Percentiles rank a stretch among this genome's conserved stretches.
Evolutionary conservation across 2,888 invertebrate species (phyloP).

Genomic region (Eurytoma californica): DNA sequence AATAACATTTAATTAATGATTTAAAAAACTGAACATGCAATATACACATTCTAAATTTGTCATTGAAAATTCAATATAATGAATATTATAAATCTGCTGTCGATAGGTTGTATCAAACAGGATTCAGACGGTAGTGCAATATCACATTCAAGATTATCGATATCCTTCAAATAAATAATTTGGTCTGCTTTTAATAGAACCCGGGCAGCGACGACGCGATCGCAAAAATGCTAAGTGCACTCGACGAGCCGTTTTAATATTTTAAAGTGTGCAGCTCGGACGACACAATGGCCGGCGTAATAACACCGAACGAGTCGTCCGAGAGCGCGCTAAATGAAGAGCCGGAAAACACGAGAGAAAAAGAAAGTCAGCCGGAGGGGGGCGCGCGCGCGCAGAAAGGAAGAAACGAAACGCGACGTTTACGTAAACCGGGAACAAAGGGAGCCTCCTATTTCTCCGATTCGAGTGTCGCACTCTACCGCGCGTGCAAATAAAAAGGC

Average conservation of each 20-base stretch:
- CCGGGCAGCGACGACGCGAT: background rate
- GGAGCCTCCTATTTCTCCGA: slow-evolving; percentile 30
- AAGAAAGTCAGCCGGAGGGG: background rate
- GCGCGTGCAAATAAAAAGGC: background rate
- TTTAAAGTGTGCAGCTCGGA: slow-evolving; percentile 22
- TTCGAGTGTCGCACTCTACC: slow-evolving; percentile 20
- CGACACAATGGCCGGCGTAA: slow-evolving; percentile 17
- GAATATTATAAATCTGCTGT: too few species aligned
- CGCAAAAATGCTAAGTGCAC: background rate
- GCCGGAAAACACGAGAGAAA: background rate
- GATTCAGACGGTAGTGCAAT: too few species aligned
- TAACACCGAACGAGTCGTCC: slow-evolving; percentile 28
- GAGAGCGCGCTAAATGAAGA: background rate
- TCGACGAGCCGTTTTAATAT: slow-evolving; percentile 13
- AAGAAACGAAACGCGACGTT: slow-evolving; percentile 12
- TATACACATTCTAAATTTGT: too few species aligned
- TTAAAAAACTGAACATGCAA: too few species aligned
- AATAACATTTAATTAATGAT: background rate
- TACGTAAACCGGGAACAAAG: slow-evolving; percentile 30
- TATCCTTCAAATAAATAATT: slow-evolving; percentile 1
- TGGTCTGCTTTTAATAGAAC: background rate
- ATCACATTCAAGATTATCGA: background rate
- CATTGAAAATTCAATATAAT: too few species aligned
- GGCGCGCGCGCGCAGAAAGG: background rate
- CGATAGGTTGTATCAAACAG: too few species aligned